Evolutionary conservation across 2,113 vertebrate species (phyloP), one percentile per base, ranked within the genome.

Genomic region (Capreolus pygargus): DNA sequence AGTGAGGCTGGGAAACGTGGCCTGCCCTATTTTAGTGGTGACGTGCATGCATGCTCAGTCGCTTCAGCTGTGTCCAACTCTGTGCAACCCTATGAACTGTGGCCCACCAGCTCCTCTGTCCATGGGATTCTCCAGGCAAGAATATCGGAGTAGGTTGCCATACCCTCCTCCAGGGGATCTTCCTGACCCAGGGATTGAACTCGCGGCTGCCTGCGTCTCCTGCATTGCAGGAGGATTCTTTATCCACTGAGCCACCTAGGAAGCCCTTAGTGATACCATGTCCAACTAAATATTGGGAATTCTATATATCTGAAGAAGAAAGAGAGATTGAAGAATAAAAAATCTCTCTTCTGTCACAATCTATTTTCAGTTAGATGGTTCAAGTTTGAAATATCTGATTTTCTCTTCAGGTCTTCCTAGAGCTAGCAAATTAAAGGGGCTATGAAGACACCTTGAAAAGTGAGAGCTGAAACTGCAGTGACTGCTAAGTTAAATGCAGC

Each of bases 381-480:
- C 89, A 86, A 92, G 82, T 25, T 67, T 76, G 23, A 57, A 61
- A 57, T 85, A 83, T 33, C 45, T 87, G 50, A 60, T 87, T 95
- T 93, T 85, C 52, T 90, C 54, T 36, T 82, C 50, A 79, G 52
- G 52, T 94, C 57, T 90, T 94, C 43, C 60, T 43, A 67, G 50
- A 94, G 61, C 64, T 36, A 86, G 60, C 7, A 4, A 55, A 93
- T 97, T n/a, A 84, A 83, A 94, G 61, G n/a, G 67, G 54, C 61
- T 28, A 10, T 25, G 52, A 84, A 95, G 87, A 52, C 27, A 92
- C 64, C 83, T 95, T 95, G 92, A 85, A 89, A 94, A 84, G 84
- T 85, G 92, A 94, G 39, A 74, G 84, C 52, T 55, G 61, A 81
- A 91, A 74, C 1, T 52, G 70, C 84, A 92, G 64, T n/a, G 3